These are phyloP conservation scores for Plagiodera versicolora DNA, from an alignment of 2,888 invertebrate species.

Conservation along the genomic window DNA sequence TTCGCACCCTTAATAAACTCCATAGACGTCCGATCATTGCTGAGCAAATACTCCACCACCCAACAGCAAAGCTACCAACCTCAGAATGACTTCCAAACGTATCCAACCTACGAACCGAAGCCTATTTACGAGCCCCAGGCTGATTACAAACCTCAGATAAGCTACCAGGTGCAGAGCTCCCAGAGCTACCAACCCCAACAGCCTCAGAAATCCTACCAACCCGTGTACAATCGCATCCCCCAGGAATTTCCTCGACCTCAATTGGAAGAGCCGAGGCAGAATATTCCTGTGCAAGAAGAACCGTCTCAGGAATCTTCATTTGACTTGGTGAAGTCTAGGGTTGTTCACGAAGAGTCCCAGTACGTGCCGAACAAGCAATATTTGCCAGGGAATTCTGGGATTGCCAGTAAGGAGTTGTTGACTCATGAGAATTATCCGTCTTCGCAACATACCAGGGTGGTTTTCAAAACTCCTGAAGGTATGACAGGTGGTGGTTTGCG, in stretches of 20 bases:
- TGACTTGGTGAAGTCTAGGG: constrained; percentile 10
- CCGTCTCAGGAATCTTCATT: constrained; percentile 6
- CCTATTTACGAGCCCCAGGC: constrained; percentile 27
- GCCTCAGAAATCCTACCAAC: not conserved
- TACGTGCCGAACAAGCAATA: not conserved
- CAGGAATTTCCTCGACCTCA: not conserved
- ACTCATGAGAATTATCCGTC: constrained; percentile 63
- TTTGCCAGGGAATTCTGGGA: not conserved
- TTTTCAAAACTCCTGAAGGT: constrained; percentile 48
- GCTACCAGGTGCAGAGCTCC: constrained; percentile 1
- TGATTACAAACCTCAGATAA: constrained; percentile 5
- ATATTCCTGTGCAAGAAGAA: not conserved
- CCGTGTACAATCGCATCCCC: not conserved
- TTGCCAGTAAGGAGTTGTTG: constrained; percentile 40
- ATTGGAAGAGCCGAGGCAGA: not conserved
- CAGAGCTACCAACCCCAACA: constrained; percentile 11
- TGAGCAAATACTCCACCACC: constrained; percentile 55
- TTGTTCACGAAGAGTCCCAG: not conserved
- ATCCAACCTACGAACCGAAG: constrained; percentile 29
- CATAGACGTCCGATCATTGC: constrained; percentile 60
- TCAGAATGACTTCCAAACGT: not conserved
- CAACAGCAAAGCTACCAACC: constrained; percentile 1
- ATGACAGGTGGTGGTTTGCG: not conserved
- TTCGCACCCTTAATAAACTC: constrained; percentile 59
- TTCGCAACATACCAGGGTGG: constrained; percentile 61